Percentiles rank a stretch among this genome's conserved stretches.
Evolutionary conservation across 2,113 vertebrate genomes (phyloP).

Genomic region (Furnarius figulus): DNA sequence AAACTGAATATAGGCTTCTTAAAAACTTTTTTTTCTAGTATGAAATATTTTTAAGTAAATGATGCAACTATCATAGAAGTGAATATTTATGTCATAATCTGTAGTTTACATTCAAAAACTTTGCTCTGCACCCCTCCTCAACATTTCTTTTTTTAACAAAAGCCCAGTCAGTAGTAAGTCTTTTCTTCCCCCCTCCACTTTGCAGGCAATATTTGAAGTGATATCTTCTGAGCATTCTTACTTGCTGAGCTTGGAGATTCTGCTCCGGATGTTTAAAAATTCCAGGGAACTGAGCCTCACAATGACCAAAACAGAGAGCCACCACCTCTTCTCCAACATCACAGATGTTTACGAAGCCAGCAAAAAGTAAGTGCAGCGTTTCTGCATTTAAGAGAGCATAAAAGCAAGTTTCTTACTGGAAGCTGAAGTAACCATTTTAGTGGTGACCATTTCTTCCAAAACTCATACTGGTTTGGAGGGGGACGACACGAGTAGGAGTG

Average conservation of each 20-base stretch:
- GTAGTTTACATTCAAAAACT: neutral
- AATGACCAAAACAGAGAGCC: conserved; percentile 95
- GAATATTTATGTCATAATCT: neutral
- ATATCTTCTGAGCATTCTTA: conserved; percentile 98
- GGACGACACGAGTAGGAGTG: neutral
- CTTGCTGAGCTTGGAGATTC: conserved; percentile 92
- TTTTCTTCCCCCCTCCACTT: neutral
- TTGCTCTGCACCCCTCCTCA: neutral
- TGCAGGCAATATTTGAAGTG: conserved; percentile 94
- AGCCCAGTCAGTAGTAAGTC: neutral
- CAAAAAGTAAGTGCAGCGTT: conserved; percentile 83
- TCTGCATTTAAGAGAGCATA: neutral
- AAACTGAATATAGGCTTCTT: neutral
- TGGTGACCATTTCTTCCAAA: neutral
- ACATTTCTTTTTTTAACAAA: neutral
- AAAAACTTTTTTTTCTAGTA: neutral
- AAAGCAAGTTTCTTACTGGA: neutral
- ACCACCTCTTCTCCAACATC: conserved; percentile 99
- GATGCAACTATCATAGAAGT: neutral
- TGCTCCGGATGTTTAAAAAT: conserved; percentile 94
- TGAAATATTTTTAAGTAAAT: neutral
- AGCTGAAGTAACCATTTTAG: neutral
- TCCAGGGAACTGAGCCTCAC: conserved; percentile 87
- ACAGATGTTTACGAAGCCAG: conserved; percentile 90
- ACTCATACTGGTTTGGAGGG: neutral